Percentiles rank a stretch among this genome's conserved stretches.
Conservation (phyloP, 1,140 invertebrate species). For the Drosophila nasuta region DNA sequence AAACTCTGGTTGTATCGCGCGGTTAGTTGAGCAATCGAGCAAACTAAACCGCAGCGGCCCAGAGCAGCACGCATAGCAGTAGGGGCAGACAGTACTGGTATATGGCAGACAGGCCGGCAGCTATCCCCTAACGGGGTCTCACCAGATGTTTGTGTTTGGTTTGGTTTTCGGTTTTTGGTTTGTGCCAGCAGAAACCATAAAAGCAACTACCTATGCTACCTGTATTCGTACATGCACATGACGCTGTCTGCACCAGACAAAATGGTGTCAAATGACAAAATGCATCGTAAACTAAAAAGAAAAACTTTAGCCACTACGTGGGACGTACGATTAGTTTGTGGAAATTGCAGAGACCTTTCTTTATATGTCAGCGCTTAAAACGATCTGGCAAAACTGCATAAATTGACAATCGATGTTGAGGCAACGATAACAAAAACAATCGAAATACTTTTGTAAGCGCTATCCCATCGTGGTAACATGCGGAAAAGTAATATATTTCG, state of each 20-base stretch:
- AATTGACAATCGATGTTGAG: too few relatives aligned
- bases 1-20: conserved; percentile 45
- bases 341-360: neutral
- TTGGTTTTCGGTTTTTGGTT: conserved; percentile 35
- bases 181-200: conserved; percentile 67
- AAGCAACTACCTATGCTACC: conserved; percentile 49
- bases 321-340: conserved; percentile 39
- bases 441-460: too few relatives aligned
- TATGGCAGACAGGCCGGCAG: conserved; percentile 30
- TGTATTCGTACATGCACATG: conserved; percentile 36
- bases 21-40: conserved; percentile 76
- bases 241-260: conserved; percentile 59
- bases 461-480: too few relatives aligned
- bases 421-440: too few relatives aligned
- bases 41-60: conserved; percentile 60
- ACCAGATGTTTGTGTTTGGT: conserved; percentile 58
- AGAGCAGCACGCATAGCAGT: conserved; percentile 56
- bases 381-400: too few relatives aligned
- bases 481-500: too few relatives aligned
- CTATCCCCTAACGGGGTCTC: conserved; percentile 2
- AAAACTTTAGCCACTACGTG: conserved; percentile 41
- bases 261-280: conserved; percentile 81
- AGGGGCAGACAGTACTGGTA: neutral
- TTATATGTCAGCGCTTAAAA: too few relatives aligned
- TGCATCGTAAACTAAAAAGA: conserved; percentile 66